Evolutionary conservation across 2,797 vertebrate species (phyloP).

Genomic region (Rhabdophis nuchalis): DNA sequence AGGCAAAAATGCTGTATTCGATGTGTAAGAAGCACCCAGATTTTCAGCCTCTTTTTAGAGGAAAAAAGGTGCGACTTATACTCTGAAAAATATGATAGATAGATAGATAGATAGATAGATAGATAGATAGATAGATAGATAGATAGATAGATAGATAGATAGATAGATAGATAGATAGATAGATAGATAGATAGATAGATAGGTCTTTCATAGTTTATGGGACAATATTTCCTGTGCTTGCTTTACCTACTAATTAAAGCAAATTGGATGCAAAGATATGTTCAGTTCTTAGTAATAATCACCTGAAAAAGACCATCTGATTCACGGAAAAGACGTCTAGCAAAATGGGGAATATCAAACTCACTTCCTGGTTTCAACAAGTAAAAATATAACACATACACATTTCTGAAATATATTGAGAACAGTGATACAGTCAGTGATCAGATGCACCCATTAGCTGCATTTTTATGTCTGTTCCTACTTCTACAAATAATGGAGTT

Average conservation of each 20-base stretch:
- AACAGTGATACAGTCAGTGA: not conserved
- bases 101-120: too few relatives aligned
- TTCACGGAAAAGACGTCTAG: not conserved
- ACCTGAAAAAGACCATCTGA: constrained; percentile 3
- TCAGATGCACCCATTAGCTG: not conserved
- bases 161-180: too few relatives aligned
- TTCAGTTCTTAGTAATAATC: not conserved
- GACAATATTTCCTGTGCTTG: not conserved
- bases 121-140: too few relatives aligned
- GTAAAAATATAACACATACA: not conserved
- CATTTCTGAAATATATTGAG: not conserved
- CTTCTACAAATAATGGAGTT: not conserved
- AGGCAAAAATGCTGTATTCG: too few relatives aligned
- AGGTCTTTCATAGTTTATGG: too few relatives aligned
- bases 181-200: too few relatives aligned
- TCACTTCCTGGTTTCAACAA: not conserved
- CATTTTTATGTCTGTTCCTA: not conserved
- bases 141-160: too few relatives aligned
- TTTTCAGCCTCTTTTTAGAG: too few relatives aligned
- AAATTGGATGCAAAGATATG: not conserved
- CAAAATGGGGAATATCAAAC: not conserved
- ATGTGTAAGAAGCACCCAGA: too few relatives aligned
- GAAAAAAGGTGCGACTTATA: too few relatives aligned
- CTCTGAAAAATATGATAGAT: too few relatives aligned
- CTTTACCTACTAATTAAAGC: not conserved